Evolutionary conservation across 2,113 vertebrate genomes (phyloP).

Genomic region (Ranitomeya variabilis): DNA sequence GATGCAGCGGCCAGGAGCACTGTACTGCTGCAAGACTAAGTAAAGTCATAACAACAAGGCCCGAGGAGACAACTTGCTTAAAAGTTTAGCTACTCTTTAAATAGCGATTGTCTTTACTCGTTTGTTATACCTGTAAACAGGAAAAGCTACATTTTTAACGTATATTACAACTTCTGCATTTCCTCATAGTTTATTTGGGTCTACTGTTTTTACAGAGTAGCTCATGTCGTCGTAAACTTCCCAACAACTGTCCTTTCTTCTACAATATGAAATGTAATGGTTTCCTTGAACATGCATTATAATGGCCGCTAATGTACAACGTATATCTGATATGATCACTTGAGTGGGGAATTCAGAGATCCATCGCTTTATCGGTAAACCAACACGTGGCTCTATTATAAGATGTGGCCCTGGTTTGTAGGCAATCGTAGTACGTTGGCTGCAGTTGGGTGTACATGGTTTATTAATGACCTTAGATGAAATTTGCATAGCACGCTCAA

Average conservation of each 20-base stretch:
- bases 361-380: background rate
- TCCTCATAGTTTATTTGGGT: too few relatives aligned
- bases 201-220: too few relatives aligned
- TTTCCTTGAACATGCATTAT: conserved; percentile 7
- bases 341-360: background rate
- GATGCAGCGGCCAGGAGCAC: too few relatives aligned
- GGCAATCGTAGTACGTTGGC: background rate
- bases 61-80: too few relatives aligned
- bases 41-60: too few relatives aligned
- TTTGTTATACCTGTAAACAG: too few relatives aligned
- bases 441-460: conserved; percentile 17
- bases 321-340: background rate
- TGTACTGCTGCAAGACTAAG: too few relatives aligned
- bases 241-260: background rate
- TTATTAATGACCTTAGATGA: background rate
- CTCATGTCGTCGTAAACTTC: too few relatives aligned
- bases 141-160: too few relatives aligned
- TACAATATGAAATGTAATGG: background rate
- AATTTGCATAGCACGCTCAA: background rate
- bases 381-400: conserved; percentile 11
- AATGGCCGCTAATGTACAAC: background rate
- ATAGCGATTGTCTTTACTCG: too few relatives aligned
- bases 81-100: too few relatives aligned
- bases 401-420: background rate
- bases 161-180: too few relatives aligned